Conservation (phyloP, 2,888 invertebrate species). For the Zeuzera pyrina region DNA sequence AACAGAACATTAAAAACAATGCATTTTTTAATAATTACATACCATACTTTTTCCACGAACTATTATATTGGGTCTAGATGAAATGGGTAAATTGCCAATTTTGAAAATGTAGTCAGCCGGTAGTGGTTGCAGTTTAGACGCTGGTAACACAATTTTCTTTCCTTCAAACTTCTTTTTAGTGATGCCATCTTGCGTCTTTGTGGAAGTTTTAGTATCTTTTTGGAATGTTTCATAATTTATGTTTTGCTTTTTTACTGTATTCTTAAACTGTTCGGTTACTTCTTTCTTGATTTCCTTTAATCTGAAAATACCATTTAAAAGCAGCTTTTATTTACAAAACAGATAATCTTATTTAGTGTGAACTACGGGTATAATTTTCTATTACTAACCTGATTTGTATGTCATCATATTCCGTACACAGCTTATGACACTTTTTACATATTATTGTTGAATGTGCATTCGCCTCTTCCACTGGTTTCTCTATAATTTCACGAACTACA, state of each 20-base stretch:
- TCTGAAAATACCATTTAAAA: slow-evolving; percentile 27
- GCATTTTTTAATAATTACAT: too few species aligned
- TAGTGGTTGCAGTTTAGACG: slow-evolving; percentile 51
- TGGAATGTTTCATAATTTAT: slow-evolving; percentile 27
- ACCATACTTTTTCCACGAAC: too few species aligned
- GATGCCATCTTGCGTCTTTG: slow-evolving; percentile 6
- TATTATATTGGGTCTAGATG: too few species aligned
- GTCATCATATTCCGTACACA: slow-evolving; percentile 76
- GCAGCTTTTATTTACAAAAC: too few species aligned
- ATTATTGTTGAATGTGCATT: slow-evolving; percentile 69
- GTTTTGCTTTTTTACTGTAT: slow-evolving; percentile 21
- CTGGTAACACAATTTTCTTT: slow-evolving; percentile 45
- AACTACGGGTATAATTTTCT: not conserved
- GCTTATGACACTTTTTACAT: slow-evolving; percentile 79
- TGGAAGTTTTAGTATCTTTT: slow-evolving; percentile 2
- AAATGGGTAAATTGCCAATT: slow-evolving; percentile 27
- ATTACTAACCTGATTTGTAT: slow-evolving; percentile 54
- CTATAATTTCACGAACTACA: slow-evolving; percentile 39
- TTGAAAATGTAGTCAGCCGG: slow-evolving; percentile 47
- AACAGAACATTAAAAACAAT: too few species aligned
- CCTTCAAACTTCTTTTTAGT: slow-evolving; percentile 9
- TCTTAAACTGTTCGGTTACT: slow-evolving; percentile 27
- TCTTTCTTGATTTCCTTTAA: slow-evolving; percentile 31
- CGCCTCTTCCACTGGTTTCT: slow-evolving; percentile 55
- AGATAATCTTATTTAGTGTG: too few species aligned